Conservation (phyloP, 2,113 vertebrate species). For the Ophthalmolycus amberensis region DNA sequence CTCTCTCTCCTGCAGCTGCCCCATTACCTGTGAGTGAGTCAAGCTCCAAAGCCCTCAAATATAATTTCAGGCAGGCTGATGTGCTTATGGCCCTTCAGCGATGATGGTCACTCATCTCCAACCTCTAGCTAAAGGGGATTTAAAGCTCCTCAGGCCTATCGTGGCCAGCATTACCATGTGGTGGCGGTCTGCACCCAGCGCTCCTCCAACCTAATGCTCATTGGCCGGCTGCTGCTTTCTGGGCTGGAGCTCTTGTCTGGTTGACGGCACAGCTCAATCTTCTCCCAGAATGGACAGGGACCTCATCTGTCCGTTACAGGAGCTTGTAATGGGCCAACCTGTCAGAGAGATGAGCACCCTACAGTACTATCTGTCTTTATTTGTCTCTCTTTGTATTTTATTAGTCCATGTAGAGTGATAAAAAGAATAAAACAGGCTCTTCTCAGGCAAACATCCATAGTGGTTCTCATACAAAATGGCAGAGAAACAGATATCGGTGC, state of each 20-base stretch:
- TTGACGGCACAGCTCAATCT: slow-evolving; percentile 56
- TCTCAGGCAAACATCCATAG: slow-evolving; percentile 9
- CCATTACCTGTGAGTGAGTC: slow-evolving; percentile 68
- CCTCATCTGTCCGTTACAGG: slow-evolving; percentile 49
- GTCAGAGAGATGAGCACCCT: slow-evolving; percentile 34
- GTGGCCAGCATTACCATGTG: slow-evolving; percentile 50
- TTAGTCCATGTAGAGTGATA: slow-evolving; percentile 30
- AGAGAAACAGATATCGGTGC: slow-evolving; percentile 21
- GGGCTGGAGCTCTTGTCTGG: slow-evolving; percentile 35
- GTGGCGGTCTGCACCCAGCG: slow-evolving; percentile 39
- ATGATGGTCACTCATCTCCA: slow-evolving; percentile 71
- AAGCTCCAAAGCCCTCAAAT: slow-evolving; percentile 63
- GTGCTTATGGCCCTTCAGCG: slow-evolving; percentile 59
- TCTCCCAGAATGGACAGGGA: slow-evolving; percentile 35
- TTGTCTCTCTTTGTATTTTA: slow-evolving; percentile 28
- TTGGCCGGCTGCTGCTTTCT: slow-evolving; percentile 29
- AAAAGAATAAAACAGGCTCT: slow-evolving; percentile 27
- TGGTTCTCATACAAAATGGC: slow-evolving; percentile 11
- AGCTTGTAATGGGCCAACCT: slow-evolving; percentile 37
- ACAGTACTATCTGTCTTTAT: slow-evolving; percentile 27
- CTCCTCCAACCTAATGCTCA: slow-evolving; percentile 32
- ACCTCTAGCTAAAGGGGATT: slow-evolving; percentile 60
- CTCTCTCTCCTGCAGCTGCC: slow-evolving; percentile 28
- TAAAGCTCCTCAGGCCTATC: slow-evolving; percentile 52
- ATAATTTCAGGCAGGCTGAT: slow-evolving; percentile 62